Base-by-base conservation (phyloP, 1,140 invertebrate genomes). In the Dendroctonus ponderosae region DNA sequence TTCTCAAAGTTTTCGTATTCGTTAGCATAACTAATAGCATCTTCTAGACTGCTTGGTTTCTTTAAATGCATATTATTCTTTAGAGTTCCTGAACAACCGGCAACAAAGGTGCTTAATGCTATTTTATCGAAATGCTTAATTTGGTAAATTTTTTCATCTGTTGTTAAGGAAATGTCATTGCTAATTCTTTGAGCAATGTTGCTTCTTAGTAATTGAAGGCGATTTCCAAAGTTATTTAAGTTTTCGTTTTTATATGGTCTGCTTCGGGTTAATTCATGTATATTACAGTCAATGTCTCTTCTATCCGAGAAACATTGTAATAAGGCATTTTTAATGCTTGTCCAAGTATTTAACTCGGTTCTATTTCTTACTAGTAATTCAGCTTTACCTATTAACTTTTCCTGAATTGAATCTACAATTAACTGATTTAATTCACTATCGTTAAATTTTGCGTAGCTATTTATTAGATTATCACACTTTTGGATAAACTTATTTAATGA, bases 141-240 rank as follows among this genome's bases (percentile, higher is more conserved):
- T 26, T 26, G 26, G 26, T 26, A 26, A 26, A 46, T 46, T 46
- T 14, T 46, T 46, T 46, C 44, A 9, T 46, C 9, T 11, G 44
- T 14, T 11, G 44, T 11, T 46, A 46, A 11, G 9, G 44, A 11
- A 11, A 46, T 11, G 12, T 46, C 44, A 11, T 46, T 46, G 12
- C 44, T 46, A 11, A 46, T 46, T 46, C 44, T 46, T 46, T 46
- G 44, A 46, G 44, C 44, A 46, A 46, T 46, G 12, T 14, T 46
- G 12, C 9, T 46, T 46, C 44, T 46, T 46, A 46, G 44, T 11
- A 46, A 12, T 46, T 46, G 44, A 11, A 46, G 12, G 9, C 12
- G 44, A 46, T 46, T 46, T 11, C 44, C 44, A 46, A 12, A 46
- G 12, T 46, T 46, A 11, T 11, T 11, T 9, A 46, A 12, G 12